phyloP scores from a whole-genome alignment of 1,140 invertebrate genomes.

The Drosophila rufa region DNA sequence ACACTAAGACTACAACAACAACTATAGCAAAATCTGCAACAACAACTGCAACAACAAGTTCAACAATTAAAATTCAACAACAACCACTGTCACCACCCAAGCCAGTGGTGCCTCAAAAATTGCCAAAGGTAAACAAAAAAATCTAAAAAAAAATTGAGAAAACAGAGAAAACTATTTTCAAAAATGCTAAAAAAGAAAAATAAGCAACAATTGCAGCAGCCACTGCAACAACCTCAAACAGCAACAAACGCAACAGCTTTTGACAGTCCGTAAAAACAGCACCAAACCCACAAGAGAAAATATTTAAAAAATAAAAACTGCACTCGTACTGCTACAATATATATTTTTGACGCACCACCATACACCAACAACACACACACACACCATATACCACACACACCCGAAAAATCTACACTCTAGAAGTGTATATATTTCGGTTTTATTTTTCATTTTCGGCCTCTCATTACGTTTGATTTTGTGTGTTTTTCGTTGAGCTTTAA shows the following conservation, averaged over 20 bases:
- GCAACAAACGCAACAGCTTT: slow-evolving; percentile 44
- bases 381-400: slow-evolving; percentile 16
- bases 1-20: slow-evolving; percentile 58
- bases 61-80: slow-evolving; percentile 81
- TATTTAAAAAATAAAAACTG: neutral
- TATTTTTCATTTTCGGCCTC: slow-evolving; percentile 14
- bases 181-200: slow-evolving; percentile 18
- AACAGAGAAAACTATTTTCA: slow-evolving; percentile 7
- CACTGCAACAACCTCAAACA: slow-evolving; percentile 32
- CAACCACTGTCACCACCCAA: slow-evolving; percentile 85
- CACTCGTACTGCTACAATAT: slow-evolving; percentile 28
- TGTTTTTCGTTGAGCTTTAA: slow-evolving; percentile 27
- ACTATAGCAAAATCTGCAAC: slow-evolving; percentile 46
- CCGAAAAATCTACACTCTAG: neutral
- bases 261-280: slow-evolving; percentile 38
- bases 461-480: slow-evolving; percentile 36
- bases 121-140: slow-evolving; percentile 79
- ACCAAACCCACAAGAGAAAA: slow-evolving; percentile 12
- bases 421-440: slow-evolving; percentile 13
- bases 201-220: slow-evolving; percentile 32
- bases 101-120: slow-evolving; percentile 82
- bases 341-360: slow-evolving; percentile 10
- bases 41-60: slow-evolving; percentile 58
- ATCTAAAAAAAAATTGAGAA: slow-evolving; percentile 38
- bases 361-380: neutral